Conservation (phyloP, 2,113 vertebrate genomes). For the Dipodomys spectabilis region DNA sequence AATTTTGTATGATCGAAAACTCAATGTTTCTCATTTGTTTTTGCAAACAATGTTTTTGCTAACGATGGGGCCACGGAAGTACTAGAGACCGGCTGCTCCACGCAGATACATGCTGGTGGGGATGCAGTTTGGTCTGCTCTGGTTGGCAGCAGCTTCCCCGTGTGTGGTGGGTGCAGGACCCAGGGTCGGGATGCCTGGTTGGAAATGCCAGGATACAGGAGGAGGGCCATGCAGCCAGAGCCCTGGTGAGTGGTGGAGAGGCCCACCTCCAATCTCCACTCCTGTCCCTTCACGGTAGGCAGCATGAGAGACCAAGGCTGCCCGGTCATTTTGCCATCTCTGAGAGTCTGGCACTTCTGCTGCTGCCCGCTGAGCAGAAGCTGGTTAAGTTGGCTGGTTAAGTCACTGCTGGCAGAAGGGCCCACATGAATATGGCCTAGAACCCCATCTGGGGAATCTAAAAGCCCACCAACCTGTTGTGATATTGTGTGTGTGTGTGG, state of each 20-base stretch:
- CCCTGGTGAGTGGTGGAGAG: rapidly evolving
- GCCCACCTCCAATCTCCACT: rapidly evolving
- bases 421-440: rapidly evolving
- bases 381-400: background rate
- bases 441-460: background rate
- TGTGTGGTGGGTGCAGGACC: background rate
- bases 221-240: background rate
- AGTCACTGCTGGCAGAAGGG: rapidly evolving
- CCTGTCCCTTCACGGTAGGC: background rate
- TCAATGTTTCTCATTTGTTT: background rate
- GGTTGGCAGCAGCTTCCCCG: background rate
- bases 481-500: no score
- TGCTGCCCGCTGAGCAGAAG: background rate
- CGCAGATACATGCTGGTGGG: rapidly evolving
- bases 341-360: background rate
- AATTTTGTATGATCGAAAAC: background rate
- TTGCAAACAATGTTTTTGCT: background rate
- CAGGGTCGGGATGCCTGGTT: background rate
- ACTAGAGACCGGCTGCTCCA: background rate
- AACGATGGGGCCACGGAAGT: background rate
- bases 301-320: rapidly evolving
- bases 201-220: background rate
- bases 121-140: background rate
- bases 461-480: background rate
- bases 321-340: background rate